Evolutionary conservation across 2,113 vertebrate genomes (phyloP).

Genomic region (Mustela nigripes): DNA sequence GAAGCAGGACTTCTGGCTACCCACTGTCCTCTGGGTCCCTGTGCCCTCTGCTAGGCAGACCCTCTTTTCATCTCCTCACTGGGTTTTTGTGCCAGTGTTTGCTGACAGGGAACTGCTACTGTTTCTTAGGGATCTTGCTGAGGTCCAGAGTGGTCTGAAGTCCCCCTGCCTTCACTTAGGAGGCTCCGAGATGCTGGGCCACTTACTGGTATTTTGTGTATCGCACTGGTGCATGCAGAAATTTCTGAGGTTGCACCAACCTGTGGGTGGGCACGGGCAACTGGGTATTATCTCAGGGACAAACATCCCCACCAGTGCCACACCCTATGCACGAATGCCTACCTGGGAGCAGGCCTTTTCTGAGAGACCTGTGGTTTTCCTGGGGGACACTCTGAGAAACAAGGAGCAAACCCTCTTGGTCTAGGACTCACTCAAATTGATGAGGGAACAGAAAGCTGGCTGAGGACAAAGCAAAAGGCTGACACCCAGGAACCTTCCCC

Average conservation of each 20-base stretch:
- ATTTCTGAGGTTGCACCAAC: background rate
- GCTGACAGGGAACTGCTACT: rapidly evolving
- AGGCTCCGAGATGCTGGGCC: background rate
- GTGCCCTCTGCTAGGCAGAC: background rate
- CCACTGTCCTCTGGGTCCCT: background rate
- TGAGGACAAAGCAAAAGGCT: too few species aligned
- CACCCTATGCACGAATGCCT: background rate
- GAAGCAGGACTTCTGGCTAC: background rate
- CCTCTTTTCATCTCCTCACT: background rate
- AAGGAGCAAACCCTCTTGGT: background rate
- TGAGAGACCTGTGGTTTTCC: background rate
- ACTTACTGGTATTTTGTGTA: background rate
- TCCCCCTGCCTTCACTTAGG: background rate
- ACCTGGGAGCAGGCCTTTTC: background rate
- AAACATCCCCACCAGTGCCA: too few species aligned
- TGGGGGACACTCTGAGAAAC: background rate
- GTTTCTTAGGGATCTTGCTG: background rate
- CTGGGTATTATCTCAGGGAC: background rate
- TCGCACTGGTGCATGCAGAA: background rate
- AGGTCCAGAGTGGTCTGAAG: background rate
- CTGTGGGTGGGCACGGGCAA: too few species aligned
- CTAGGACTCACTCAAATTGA: background rate
- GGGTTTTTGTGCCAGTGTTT: background rate
- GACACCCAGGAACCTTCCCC: too few species aligned
- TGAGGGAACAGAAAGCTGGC: too few species aligned